Evolutionary conservation across 2,888 invertebrate genomes (phyloP).

Genomic region (Ormyrus labotus): DNA sequence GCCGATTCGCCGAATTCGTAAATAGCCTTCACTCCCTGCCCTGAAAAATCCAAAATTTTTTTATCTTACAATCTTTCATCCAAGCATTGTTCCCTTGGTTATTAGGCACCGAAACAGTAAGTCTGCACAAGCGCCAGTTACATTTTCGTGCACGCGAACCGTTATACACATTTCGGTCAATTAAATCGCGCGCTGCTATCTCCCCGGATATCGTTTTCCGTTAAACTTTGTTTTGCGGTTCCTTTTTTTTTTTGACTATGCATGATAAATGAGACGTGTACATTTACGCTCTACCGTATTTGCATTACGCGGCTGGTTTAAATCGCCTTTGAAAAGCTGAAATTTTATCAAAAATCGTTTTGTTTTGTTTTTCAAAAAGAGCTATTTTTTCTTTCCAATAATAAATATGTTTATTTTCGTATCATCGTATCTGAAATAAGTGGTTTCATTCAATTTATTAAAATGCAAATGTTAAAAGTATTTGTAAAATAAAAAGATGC

Average conservation of each 20-base stretch:
- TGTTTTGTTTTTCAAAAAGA: too few species aligned
- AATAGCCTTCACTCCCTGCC: not conserved
- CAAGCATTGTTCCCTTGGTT: constrained; percentile 39
- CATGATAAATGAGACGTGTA: too few species aligned
- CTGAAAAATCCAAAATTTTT: constrained; percentile 35
- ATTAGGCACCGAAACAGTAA: constrained; percentile 27
- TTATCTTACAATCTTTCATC: constrained; percentile 49
- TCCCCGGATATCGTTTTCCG: constrained; percentile 40
- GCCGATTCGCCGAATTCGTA: constrained; percentile 37
- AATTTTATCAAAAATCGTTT: too few species aligned
- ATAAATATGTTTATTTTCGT: too few species aligned
- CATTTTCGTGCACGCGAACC: constrained; percentile 50
- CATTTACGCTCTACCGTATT: too few species aligned
- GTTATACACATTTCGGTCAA: constrained; percentile 54
- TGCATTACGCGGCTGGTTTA: too few species aligned
- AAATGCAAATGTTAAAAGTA: too few species aligned
- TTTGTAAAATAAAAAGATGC: too few species aligned
- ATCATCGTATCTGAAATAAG: too few species aligned
- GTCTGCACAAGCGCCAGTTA: constrained; percentile 34
- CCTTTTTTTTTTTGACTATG: not conserved
- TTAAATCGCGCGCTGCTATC: constrained; percentile 52
- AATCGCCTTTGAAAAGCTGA: too few species aligned
- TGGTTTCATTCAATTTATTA: too few species aligned
- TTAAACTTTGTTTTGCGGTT: constrained; percentile 36
- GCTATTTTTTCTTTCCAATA: too few species aligned